phyloP scores from a whole-genome alignment of 2,888 invertebrate species.

The Aproaerema taeniolella region DNA sequence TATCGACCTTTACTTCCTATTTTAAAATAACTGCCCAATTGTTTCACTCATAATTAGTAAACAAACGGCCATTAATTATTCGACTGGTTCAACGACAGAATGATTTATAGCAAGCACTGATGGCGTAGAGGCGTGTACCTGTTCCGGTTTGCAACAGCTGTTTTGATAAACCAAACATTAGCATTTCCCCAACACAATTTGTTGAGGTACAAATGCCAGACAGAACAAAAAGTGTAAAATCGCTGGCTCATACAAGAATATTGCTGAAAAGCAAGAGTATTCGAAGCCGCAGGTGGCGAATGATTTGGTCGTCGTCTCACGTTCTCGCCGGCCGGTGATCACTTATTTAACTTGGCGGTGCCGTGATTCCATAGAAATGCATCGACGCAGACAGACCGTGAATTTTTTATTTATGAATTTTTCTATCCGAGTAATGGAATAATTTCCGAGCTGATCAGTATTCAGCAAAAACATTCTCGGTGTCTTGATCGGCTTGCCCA shows the following conservation, averaged over 20 bases:
- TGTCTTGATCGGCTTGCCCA: constrained; percentile 45
- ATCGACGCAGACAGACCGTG: constrained; percentile 47
- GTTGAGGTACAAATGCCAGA: background rate
- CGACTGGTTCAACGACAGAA: constrained; percentile 9
- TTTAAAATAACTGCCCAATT: constrained; percentile 56
- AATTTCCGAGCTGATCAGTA: constrained; percentile 64
- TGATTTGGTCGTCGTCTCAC: constrained; percentile 51
- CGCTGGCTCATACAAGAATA: constrained; percentile 3
- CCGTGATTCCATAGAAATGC: constrained; percentile 69
- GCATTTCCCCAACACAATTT: background rate
- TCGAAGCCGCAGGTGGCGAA: constrained; percentile 41
- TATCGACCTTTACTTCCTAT: constrained; percentile 59
- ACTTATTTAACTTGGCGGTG: constrained; percentile 70
- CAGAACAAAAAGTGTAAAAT: background rate
- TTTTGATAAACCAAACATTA: background rate
- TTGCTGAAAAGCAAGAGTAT: constrained; percentile 7
- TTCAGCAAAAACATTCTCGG: constrained; percentile 50
- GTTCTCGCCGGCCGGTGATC: constrained; percentile 62
- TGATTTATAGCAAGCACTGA: constrained; percentile 13
- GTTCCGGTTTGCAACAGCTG: constrained; percentile 3
- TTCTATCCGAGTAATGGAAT: constrained; percentile 62
- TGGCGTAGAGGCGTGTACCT: background rate
- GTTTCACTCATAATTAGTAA: constrained; percentile 36
- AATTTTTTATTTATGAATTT: constrained; percentile 70
- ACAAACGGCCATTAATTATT: constrained; percentile 30